Evolutionary conservation across 2,797 vertebrate genomes (phyloP), one percentile per base, ranked within the genome.

Genomic region (Sebastes hubbsi): DNA sequence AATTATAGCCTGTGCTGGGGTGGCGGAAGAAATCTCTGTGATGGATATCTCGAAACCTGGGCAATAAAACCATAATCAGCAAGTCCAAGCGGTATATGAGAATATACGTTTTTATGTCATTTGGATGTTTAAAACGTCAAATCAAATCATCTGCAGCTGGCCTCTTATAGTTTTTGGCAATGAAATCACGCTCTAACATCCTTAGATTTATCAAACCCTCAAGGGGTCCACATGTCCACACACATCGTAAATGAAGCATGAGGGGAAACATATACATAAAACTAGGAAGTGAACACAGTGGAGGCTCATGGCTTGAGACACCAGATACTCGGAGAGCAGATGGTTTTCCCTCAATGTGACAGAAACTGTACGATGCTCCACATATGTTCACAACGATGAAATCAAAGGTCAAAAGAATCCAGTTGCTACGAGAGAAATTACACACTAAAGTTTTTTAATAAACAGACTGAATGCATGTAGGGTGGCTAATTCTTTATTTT

Each of bases 211-310:
- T 80, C 52, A 85, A 89, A 78, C 55, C 85, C 81, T 60, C 65
- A 22, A 84, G 83, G 84, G 88, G 77, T 79, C 54, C 75, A 42
- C 12, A 66, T 60, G 84, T 92, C 89, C 73, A 82, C 79, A 83
- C 52, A 75, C 76, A 86, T 91, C 77, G 73, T 30, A 82, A 67
- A 67, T 78, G 36, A 91, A 78, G 78, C 71, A 65, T 77, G 61
- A 77, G 74, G 27, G 3, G 54, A 75, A 78, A 77, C 73, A 68
- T 84, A 78, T 58, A 78, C 59, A 77, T 72, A 72, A 78, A 77
- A 76, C 30, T 24, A 4, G 65, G 36, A 77, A 69, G 34, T 74
- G 64, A 59, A 81, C 59, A 72, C 75, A 75, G 59, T 8, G 27
- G 71, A 85, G 56, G 71, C 56, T 83, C 66, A 71, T 38, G 29